Percentiles rank a stretch among this genome's conserved stretches.
Conservation (phyloP, 2,888 invertebrate genomes). For the Drosophila kokeensis region DNA sequence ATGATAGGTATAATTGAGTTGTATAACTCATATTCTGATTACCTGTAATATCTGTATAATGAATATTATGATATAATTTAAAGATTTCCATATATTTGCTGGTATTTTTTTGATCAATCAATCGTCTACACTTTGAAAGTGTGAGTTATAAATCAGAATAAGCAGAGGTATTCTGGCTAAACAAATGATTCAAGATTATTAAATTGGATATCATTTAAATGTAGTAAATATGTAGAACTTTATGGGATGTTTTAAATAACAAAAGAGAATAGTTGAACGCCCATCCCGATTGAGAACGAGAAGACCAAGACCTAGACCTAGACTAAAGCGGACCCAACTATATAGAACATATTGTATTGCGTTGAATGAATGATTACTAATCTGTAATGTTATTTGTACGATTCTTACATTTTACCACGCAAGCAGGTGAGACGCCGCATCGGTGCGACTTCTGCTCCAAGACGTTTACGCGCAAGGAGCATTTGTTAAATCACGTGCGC, state of each 20-base stretch:
- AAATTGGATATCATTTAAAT: background rate
- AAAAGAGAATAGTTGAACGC: background rate
- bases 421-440: constrained; percentile 91
- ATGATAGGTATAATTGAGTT: background rate
- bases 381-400: constrained; percentile 86
- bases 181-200: background rate
- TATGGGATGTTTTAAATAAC: background rate
- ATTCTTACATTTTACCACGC: constrained; percentile 44
- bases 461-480: constrained; percentile 94
- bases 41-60: background rate
- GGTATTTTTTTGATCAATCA: too few relatives aligned
- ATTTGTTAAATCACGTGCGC: constrained; percentile 93
- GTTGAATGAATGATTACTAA: constrained; percentile 82
- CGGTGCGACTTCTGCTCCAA: constrained; percentile 94
- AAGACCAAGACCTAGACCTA: background rate
- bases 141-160: background rate
- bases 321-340: background rate
- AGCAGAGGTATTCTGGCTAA: background rate
- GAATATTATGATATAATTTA: background rate
- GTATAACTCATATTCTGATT: too few relatives aligned
- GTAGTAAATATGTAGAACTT: background rate
- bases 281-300: background rate
- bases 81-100: background rate
- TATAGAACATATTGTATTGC: background rate
- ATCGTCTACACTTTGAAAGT: too few relatives aligned